These are phyloP conservation scores for Alfaro cultratus DNA, from an alignment of 2,797 vertebrate genomes.

Conservation along the genomic window DNA sequence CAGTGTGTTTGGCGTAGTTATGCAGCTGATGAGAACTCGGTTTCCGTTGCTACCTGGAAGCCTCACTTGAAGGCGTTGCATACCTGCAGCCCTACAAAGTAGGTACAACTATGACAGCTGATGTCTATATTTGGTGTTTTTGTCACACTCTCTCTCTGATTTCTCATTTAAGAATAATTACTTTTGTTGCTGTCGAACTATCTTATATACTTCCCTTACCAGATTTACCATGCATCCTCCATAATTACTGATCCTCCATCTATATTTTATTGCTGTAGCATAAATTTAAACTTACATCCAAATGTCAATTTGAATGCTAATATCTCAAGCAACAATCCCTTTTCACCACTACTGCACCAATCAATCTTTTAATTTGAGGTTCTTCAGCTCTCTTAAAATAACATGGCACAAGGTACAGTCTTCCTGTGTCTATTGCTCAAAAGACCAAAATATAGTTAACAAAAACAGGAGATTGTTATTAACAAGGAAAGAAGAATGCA, in stretches of 20 bases:
- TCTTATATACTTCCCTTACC: background rate
- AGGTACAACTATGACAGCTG: slow-evolving; percentile 89
- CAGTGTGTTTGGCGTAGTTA: slow-evolving; percentile 99
- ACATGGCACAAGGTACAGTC: background rate
- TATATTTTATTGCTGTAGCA: background rate
- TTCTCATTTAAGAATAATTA: slow-evolving; percentile 15
- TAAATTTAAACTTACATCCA: background rate
- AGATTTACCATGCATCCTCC: background rate
- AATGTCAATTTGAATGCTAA: background rate
- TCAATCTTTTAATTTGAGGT: background rate
- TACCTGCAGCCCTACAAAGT: slow-evolving; percentile 90
- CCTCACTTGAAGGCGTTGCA: slow-evolving; percentile 98
- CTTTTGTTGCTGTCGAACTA: background rate
- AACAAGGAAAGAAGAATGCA: background rate
- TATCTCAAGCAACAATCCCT: no score
- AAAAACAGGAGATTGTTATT: background rate
- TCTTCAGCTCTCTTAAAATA: background rate
- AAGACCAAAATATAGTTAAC: background rate
- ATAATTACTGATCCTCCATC: background rate
- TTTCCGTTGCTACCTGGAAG: slow-evolving; percentile 99
- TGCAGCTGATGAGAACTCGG: slow-evolving; percentile 99
- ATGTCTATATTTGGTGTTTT: slow-evolving; percentile 80
- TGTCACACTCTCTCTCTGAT: slow-evolving; percentile 54
- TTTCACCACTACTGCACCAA: background rate
- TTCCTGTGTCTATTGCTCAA: background rate